Evolutionary conservation across 2,797 vertebrate genomes (phyloP), one percentile per base, ranked within the genome.

Genomic region (Acropternis orthonyx): DNA sequence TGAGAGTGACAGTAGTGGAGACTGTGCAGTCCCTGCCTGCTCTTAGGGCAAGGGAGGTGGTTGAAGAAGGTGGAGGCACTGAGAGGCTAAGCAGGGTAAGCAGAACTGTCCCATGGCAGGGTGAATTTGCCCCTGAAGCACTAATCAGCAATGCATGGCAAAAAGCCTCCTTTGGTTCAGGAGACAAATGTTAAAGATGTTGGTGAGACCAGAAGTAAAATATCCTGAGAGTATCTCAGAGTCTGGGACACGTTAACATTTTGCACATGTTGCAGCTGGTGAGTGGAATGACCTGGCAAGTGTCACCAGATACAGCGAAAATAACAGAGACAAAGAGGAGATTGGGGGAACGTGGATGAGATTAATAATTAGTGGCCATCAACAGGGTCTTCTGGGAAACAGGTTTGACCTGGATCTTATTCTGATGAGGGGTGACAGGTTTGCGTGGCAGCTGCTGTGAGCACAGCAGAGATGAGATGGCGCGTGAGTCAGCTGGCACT

Each of bases 311-410:
- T 10, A 4, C 2, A 49, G 30, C 49, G 48, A 41, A 61, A 69
- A 22, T 12, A 39, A 39, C 1, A 14, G 61, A 63, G 0, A 43
- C 36, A 6, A 10, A 48, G 56, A 18, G 36, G 32, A 55, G 21
- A 41, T 7, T 16, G n/a, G 10, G 37, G 30, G 11, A 41, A 41
- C 0, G 0, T 10, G 30, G 26, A 17, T 49, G 56, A 43, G 18
- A 19, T 14, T 6, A 17, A 32, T 22, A 18, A 55, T 3, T 55
- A 44, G 39, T 43, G 61, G 30, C 39, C 30, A 32, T 22, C 9
- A 63, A 23, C 20, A 23, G 28, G 20, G 5, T 63, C 61, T 63
- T 63, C 61, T 43, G 21, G 61, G 61, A 43, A 43, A 43, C 10
- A 63, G 10, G 21, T 16, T 17, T 23, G 9, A 32, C 21, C 39